These are phyloP conservation scores for Pseudopleuronectes americanus DNA, from an alignment of 2,797 vertebrate genomes.

Conservation along the genomic window DNA sequence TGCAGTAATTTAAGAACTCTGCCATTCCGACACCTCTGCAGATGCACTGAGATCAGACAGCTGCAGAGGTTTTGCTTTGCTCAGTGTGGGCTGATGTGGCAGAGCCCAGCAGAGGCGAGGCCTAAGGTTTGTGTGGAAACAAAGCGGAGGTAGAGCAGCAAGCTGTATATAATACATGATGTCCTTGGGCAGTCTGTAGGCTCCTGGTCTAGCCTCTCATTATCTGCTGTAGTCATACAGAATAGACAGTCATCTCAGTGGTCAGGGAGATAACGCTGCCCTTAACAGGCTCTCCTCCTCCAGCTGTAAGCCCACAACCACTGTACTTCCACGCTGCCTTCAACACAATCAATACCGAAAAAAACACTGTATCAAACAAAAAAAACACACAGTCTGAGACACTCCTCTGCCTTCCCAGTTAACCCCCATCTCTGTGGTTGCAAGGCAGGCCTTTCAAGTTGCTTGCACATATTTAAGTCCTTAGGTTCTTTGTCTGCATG, in stretches of 20 bases:
- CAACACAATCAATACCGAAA: conserved; percentile 81
- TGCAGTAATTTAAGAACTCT: conserved; percentile 69
- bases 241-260: conserved; percentile 77
- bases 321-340: conserved; percentile 75
- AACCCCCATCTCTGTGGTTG: conserved; percentile 82
- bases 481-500: conserved; percentile 80
- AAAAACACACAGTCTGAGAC: conserved; percentile 77
- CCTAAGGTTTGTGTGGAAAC: conserved; percentile 77
- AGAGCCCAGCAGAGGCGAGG: conserved; percentile 69
- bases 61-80: conserved; percentile 69
- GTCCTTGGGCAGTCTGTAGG: conserved; percentile 83
- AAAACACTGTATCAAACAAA: conserved; percentile 79
- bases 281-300: conserved; percentile 80
- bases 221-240: conserved; percentile 78
- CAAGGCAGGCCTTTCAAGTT: conserved; percentile 82
- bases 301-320: conserved; percentile 81
- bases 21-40: conserved; percentile 73
- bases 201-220: conserved; percentile 83
- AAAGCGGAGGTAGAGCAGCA: conserved; percentile 75
- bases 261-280: conserved; percentile 78
- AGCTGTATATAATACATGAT: conserved; percentile 80
- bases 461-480: conserved; percentile 78
- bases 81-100: conserved; percentile 77
- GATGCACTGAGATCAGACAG: conserved; percentile 78
- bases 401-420: conserved; percentile 80